These are phyloP conservation scores for Characodon lateralis DNA, from an alignment of 2,797 vertebrate genomes.

Conservation along the genomic window DNA sequence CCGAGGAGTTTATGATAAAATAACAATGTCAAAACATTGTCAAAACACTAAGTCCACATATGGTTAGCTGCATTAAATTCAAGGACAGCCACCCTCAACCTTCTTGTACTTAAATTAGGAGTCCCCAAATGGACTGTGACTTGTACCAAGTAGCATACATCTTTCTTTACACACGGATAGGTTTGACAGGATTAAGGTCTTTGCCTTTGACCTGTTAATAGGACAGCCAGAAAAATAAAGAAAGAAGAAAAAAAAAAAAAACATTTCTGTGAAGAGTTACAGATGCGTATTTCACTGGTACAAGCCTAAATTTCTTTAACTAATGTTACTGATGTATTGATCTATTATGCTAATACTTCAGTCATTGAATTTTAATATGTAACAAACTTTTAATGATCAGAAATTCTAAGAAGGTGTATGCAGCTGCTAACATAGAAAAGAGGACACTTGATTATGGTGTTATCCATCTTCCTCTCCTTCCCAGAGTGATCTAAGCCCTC, in stretches of 20 bases:
- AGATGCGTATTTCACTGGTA: conserved; percentile 6
- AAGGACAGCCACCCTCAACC: background rate
- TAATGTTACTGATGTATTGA: background rate
- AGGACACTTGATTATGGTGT: conserved; percentile 8
- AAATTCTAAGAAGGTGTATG: background rate
- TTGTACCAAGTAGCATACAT: conserved; percentile 3
- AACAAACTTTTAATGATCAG: background rate
- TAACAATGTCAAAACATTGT: conserved; percentile 42
- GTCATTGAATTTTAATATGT: background rate
- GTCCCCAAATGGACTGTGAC: conserved; percentile 14
- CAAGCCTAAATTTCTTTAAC: background rate
- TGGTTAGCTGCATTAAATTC: conserved; percentile 25
- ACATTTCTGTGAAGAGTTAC: conserved; percentile 9
- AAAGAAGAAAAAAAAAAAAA: background rate
- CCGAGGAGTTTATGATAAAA: conserved; percentile 48
- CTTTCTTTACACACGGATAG: conserved; percentile 32
- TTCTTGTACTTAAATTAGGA: conserved; percentile 1
- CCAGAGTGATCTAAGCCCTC: background rate
- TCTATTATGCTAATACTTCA: background rate
- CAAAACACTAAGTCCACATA: conserved; percentile 39
- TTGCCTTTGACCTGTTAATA: conserved; percentile 6
- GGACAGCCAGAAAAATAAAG: conserved; percentile 18
- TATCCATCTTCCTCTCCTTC: conserved; percentile 11
- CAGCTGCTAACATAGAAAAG: conserved; percentile 36
- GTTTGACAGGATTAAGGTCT: conserved; percentile 18